Base-by-base conservation (phyloP, 2,888 invertebrate species). In the Drosophila aldrichi region DNA sequence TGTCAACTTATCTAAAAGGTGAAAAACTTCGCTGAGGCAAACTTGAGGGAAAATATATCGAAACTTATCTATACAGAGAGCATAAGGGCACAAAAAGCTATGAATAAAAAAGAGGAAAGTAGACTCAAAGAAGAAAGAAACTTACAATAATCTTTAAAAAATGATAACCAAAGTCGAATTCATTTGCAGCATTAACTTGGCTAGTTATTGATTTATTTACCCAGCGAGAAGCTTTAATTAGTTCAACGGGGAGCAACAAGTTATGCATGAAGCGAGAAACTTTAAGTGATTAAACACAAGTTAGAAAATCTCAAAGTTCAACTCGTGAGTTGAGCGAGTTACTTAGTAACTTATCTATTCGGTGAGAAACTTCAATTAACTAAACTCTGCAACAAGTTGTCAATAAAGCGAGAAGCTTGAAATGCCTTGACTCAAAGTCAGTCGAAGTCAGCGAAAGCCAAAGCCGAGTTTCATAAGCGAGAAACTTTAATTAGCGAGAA, bases 311-410 rank as follows among this genome's bases (percentile, higher is more conserved):
- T n/a, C 8, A 40, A 40, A n/a, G 40, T n/a, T n/a, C 3, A n/a
- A 40, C 12, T n/a, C 2, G 0, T n/a, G 12, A 41, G 18, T 10
- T 5, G 14, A 7, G 32, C 12, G 9, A 29, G n/a, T 51, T 36
- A 14, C 16, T 10, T 36, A 14, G 16, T n/a, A 54, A 29, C 55
- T 32, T 55, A 55, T 41, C 55, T 16, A 41, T 55, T 20, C 6
- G 10, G 18, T 18, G 38, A 40, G 54, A 40, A 40, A 18, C 54
- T 25, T 18, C 10, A 38, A 56, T 34, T 34, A 34, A 20, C n/a
- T 22, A 2, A 57, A 2, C 12, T 10, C n/a, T 0, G n/a, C 46
- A n/a, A n/a, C 10, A 34, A 44, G 34, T 22, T 18, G 32, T 6
- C 46, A 25, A 25, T 41, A 22, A 5, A 18, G 49, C 32, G 9